Evolutionary conservation across 2,888 invertebrate genomes (phyloP).

Genomic region (Nomada lathburiana): DNA sequence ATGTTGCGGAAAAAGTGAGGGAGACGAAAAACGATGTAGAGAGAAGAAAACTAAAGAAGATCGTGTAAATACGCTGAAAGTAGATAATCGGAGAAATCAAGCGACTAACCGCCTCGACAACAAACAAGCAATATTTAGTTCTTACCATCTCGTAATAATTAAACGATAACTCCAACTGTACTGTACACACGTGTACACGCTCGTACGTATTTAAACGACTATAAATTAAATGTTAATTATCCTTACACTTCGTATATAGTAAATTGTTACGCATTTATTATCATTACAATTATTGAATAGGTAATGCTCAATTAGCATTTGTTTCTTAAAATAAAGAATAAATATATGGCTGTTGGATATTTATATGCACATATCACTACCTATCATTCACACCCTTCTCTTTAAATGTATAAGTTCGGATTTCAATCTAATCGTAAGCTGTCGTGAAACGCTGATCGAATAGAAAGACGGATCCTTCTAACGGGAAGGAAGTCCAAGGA

Average conservation of each 20-base stretch:
- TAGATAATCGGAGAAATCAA: conserved; percentile 76
- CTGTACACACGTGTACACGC: conserved; percentile 78
- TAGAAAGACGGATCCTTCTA: conserved; percentile 37
- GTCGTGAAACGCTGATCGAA: conserved; percentile 25
- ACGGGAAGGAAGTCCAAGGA: conserved; percentile 56
- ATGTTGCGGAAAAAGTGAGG: conserved; percentile 37
- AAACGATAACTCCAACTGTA: conserved; percentile 78
- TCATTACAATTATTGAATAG: conserved; percentile 84
- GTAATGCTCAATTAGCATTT: conserved; percentile 85
- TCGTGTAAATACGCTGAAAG: conserved; percentile 79
- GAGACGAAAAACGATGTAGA: conserved; percentile 22
- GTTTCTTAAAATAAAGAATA: conserved; percentile 84
- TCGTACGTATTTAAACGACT: conserved; percentile 84
- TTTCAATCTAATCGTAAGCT: not conserved
- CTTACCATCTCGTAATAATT: conserved; percentile 80
- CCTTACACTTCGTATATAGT: conserved; percentile 83
- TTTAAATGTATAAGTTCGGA: not conserved
- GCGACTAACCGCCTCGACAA: conserved; percentile 78
- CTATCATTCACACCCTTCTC: conserved; percentile 40
- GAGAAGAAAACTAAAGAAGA: conserved; percentile 46
- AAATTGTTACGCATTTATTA: conserved; percentile 84
- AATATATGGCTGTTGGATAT: conserved; percentile 85
- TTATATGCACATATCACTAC: conserved; percentile 76
- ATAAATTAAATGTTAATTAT: conserved; percentile 84
- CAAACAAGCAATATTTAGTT: conserved; percentile 84